Percentiles rank a stretch among this genome's conserved stretches.
phyloP scores from a whole-genome alignment of 2,888 invertebrate genomes.

The Temnothorax ravouxi region DNA sequence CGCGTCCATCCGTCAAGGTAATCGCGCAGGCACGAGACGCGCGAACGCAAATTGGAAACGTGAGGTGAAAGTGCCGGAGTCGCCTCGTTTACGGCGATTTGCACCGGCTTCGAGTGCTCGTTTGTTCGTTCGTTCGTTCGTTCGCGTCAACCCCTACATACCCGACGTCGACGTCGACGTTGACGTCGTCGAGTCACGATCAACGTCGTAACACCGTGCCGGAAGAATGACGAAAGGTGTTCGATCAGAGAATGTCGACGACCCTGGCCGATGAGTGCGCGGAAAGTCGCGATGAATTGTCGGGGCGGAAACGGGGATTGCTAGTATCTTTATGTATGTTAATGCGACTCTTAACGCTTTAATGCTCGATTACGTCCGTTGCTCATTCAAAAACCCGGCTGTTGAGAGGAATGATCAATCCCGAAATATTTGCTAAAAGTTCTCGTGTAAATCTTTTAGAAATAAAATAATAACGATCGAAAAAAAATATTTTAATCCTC shows the following conservation, averaged over 20 bases:
- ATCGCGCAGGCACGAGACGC: conserved; percentile 58
- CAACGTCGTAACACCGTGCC: conserved; percentile 53
- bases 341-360: conserved; percentile 18
- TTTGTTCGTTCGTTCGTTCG: conserved; percentile 57
- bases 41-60: conserved; percentile 81
- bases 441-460: not conserved
- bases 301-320: conserved; percentile 40
- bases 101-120: conserved; percentile 47
- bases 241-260: conserved; percentile 65
- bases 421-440: not conserved
- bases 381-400: not conserved
- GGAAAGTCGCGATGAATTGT: conserved; percentile 70
- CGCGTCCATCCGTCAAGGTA: conserved; percentile 68
- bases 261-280: conserved; percentile 67
- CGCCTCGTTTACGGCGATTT: conserved; percentile 63
- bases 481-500: conserved; percentile 6
- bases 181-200: conserved; percentile 70
- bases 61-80: conserved; percentile 74
- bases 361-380: not conserved
- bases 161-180: conserved; percentile 37
- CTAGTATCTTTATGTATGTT: conserved; percentile 51
- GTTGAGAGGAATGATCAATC: not conserved
- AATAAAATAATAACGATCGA: not conserved
- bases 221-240: conserved; percentile 66
- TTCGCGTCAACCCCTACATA: conserved; percentile 32